Conservation (phyloP, 2,888 invertebrate genomes). For the Cactoblastis cactorum region DNA sequence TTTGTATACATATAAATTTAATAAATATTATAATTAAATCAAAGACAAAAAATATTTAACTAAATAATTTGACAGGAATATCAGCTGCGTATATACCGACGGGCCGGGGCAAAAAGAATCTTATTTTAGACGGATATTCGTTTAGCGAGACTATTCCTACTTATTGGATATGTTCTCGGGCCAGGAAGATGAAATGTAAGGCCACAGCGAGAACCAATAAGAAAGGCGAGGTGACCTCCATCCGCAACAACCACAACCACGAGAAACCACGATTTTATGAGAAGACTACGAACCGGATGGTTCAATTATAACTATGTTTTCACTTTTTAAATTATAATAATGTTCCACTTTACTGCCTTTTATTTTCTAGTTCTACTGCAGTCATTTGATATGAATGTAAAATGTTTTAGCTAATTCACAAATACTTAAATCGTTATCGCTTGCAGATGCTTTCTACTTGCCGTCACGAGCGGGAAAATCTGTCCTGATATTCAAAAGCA, state of each 20-base stretch:
- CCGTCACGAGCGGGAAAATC: slow-evolving; percentile 72
- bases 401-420: no score
- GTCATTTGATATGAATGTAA: neutral
- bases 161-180: slow-evolving; percentile 51
- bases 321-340: neutral
- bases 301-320: slow-evolving; percentile 30
- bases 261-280: slow-evolving; percentile 52
- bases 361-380: neutral
- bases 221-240: slow-evolving; percentile 43
- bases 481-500: slow-evolving; percentile 62
- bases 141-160: slow-evolving; percentile 38
- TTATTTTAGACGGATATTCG: slow-evolving; percentile 55
- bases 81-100: slow-evolving; percentile 58
- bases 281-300: slow-evolving; percentile 48
- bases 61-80: slow-evolving; percentile 16
- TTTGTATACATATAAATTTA: no score
- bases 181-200: slow-evolving; percentile 35
- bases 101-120: slow-evolving; percentile 44
- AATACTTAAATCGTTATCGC: slow-evolving; percentile 13
- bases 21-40: neutral
- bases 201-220: slow-evolving; percentile 58
- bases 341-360: neutral
- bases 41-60: neutral
- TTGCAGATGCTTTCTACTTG: slow-evolving; percentile 68
- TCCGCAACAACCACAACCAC: slow-evolving; percentile 49